These are phyloP conservation scores for Drosophila glabriapex DNA, from an alignment of 2,888 invertebrate genomes.

Conservation along the genomic window DNA sequence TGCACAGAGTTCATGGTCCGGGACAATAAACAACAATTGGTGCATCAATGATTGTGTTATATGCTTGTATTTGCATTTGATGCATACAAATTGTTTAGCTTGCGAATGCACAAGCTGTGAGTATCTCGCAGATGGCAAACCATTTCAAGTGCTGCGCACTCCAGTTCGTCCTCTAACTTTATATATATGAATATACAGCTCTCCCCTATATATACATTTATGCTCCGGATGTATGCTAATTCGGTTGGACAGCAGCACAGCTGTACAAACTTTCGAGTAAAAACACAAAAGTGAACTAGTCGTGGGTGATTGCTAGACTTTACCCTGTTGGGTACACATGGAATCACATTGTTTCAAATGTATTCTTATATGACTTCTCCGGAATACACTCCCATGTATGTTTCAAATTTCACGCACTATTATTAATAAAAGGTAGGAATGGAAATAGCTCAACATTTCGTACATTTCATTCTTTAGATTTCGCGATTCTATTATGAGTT, in stretches of 20 bases:
- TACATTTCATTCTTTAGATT: background rate
- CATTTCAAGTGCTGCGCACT: slow-evolving; percentile 26
- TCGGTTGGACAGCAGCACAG: slow-evolving; percentile 17
- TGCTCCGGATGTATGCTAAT: slow-evolving; percentile 39
- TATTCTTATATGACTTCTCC: background rate
- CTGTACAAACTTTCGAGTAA: slow-evolving; percentile 26
- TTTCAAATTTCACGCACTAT: background rate
- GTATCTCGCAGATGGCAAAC: slow-evolving; percentile 31
- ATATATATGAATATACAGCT: background rate
- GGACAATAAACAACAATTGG: slow-evolving; percentile 64
- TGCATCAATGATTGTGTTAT: slow-evolving; percentile 61
- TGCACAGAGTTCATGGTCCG: slow-evolving; percentile 14
- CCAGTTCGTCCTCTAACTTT: slow-evolving; percentile 7
- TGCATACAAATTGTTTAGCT: slow-evolving; percentile 56
- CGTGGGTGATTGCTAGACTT: background rate
- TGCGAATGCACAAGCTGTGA: slow-evolving; percentile 20
- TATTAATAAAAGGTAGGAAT: background rate
- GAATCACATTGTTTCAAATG: background rate
- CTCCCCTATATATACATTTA: background rate
- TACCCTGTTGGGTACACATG: background rate
- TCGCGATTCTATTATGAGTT: too few relatives aligned
- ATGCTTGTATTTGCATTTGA: slow-evolving; percentile 61
- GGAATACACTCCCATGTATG: background rate
- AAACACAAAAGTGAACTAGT: background rate
- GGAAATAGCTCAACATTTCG: background rate